These are phyloP conservation scores for Beris morrisii DNA, from an alignment of 2,888 invertebrate species.

Conservation along the genomic window DNA sequence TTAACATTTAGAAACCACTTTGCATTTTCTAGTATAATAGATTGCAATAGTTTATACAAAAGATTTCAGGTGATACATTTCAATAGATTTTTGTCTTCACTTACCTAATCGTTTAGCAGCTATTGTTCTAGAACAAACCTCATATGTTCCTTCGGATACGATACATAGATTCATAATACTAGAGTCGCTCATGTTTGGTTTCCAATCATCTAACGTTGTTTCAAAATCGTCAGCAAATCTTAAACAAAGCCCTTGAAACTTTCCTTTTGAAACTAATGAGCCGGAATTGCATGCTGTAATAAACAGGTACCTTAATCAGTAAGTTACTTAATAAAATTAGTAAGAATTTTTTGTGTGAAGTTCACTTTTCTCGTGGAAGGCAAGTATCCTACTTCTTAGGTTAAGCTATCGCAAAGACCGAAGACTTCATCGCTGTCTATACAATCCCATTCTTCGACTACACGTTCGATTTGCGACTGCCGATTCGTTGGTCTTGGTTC, in stretches of 20 bases:
- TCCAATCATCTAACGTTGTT: constrained; percentile 95
- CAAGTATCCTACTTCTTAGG: too few relatives aligned
- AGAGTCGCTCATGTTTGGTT: constrained; percentile 79
- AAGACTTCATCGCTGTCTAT: too few relatives aligned
- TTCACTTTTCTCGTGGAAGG: background rate
- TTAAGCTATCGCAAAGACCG: too few relatives aligned
- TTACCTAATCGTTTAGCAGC: constrained; percentile 79
- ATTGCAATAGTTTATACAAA: constrained; percentile 31
- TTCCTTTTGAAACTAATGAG: constrained; percentile 92
- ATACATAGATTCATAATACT: constrained; percentile 89
- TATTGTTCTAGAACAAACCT: constrained; percentile 80
- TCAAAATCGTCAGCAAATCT: constrained; percentile 98
- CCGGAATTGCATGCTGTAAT: constrained; percentile 84
- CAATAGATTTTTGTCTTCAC: constrained; percentile 20
- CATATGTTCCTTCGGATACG: constrained; percentile 98
- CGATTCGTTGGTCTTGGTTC: too few relatives aligned
- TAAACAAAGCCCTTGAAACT: constrained; percentile 86
- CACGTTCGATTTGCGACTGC: too few relatives aligned
- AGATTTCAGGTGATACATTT: background rate
- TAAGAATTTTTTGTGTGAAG: background rate
- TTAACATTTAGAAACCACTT: constrained; percentile 98
- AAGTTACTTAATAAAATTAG: too few relatives aligned
- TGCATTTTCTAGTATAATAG: constrained; percentile 71
- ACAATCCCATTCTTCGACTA: too few relatives aligned
- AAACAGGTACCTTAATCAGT: too few relatives aligned